Evolutionary conservation across 2,888 invertebrate species (phyloP).

Genomic region (Caradrina kadenii): DNA sequence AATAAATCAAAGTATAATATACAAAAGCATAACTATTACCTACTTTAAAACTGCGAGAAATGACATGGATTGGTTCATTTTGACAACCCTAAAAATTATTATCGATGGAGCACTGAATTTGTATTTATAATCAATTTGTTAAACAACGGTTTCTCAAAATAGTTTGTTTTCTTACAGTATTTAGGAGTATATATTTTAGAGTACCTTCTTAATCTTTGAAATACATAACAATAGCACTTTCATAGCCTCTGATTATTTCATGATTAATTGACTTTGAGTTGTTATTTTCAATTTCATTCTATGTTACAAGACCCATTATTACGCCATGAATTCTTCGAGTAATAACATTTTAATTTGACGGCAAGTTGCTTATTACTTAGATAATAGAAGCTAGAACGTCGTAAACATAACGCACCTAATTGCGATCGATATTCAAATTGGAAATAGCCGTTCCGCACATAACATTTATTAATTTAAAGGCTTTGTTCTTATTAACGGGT

Average conservation of each 20-base stretch:
- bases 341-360: neutral
- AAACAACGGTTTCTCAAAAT: too few species aligned
- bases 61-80: too few species aligned
- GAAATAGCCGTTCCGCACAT: too few species aligned
- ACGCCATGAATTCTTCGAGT: neutral
- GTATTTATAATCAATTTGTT: too few species aligned
- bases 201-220: conserved; percentile 23
- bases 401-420: neutral
- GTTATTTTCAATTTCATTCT: conserved; percentile 17
- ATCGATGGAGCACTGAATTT: too few species aligned
- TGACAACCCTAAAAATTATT: too few species aligned
- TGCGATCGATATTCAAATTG: neutral
- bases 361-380: neutral
- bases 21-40: too few species aligned
- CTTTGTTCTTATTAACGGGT: neutral
- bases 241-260: conserved; percentile 17
- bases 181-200: too few species aligned
- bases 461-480: too few species aligned
- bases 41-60: too few species aligned
- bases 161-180: too few species aligned
- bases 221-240: conserved; percentile 7
- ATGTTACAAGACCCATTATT: conserved; percentile 1
- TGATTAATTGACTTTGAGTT: conserved; percentile 46
- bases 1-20: too few species aligned
- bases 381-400: neutral